Percentiles rank a stretch among this genome's conserved stretches.
Evolutionary conservation across 1,140 invertebrate genomes (phyloP).

Genomic region (Fopius arisanus): DNA sequence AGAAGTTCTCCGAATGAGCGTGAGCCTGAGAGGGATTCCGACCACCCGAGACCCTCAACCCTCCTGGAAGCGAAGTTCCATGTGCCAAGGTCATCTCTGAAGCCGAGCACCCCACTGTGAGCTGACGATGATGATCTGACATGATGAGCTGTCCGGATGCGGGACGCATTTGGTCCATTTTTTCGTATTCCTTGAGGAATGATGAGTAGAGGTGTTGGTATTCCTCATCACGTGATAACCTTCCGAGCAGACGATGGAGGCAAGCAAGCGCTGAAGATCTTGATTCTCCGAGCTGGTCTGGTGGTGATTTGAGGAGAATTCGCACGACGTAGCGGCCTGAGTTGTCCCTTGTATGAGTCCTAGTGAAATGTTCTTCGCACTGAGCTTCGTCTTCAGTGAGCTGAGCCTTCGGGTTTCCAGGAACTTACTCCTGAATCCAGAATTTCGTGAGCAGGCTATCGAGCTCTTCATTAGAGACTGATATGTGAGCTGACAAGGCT

Average conservation of each 20-base stretch:
- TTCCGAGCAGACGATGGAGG: background rate
- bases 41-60: conserved; percentile 8
- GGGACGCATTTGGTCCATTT: conserved; percentile 47
- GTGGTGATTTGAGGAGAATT: background rate
- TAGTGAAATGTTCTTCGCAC: background rate
- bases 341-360: background rate
- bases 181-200: conserved; percentile 53
- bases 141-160: background rate
- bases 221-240: background rate
- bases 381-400: background rate
- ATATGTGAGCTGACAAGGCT: background rate
- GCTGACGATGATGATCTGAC: too few species aligned
- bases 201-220: conserved; percentile 33
- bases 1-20: too few species aligned
- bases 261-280: background rate
- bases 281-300: background rate
- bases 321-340: too few species aligned
- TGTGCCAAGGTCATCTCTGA: background rate
- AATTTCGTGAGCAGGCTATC: background rate
- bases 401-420: background rate
- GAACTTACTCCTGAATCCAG: background rate
- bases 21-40: too few species aligned
- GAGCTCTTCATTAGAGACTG: background rate
- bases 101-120: background rate
- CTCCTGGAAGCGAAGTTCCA: too few species aligned